phyloP scores from a whole-genome alignment of 2,113 vertebrate species.

The Heterocephalus glaber region DNA sequence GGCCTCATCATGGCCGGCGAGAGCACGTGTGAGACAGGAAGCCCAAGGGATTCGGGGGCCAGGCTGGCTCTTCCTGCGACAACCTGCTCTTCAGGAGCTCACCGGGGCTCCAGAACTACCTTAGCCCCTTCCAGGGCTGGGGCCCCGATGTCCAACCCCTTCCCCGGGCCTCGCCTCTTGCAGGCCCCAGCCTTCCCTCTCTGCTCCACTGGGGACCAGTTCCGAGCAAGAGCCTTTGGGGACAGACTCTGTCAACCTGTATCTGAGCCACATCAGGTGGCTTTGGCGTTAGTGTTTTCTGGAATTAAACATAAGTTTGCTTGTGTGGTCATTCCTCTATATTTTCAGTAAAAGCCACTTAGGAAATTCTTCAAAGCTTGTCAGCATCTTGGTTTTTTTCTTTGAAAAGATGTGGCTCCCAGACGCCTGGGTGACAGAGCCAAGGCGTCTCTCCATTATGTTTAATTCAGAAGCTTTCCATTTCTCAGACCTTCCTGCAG shows the following conservation, averaged over 20 bases:
- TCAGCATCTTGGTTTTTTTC: neutral
- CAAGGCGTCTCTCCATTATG: neutral
- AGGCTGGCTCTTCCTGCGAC: neutral
- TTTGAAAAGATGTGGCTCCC: conserved; percentile 13
- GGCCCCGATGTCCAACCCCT: neutral
- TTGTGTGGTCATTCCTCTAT: neutral
- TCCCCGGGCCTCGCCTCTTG: too few species aligned
- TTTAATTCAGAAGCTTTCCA: neutral
- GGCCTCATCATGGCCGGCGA: accelerated
- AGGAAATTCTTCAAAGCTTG: neutral
- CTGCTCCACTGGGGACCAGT: neutral
- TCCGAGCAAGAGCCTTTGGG: neutral
- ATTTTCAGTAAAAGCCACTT: conserved; percentile 2
- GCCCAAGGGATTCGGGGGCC: neutral
- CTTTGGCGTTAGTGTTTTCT: neutral
- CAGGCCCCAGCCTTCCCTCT: too few species aligned
- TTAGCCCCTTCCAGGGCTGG: neutral
- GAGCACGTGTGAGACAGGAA: neutral
- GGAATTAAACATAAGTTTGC: neutral
- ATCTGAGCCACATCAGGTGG: neutral
- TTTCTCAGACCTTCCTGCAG: neutral
- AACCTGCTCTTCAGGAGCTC: neutral
- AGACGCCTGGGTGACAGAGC: neutral
- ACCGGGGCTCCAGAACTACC: neutral
- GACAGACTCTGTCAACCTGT: too few species aligned